phyloP scores from a whole-genome alignment of 2,888 invertebrate species.

The Barypeithes pellucidus region DNA sequence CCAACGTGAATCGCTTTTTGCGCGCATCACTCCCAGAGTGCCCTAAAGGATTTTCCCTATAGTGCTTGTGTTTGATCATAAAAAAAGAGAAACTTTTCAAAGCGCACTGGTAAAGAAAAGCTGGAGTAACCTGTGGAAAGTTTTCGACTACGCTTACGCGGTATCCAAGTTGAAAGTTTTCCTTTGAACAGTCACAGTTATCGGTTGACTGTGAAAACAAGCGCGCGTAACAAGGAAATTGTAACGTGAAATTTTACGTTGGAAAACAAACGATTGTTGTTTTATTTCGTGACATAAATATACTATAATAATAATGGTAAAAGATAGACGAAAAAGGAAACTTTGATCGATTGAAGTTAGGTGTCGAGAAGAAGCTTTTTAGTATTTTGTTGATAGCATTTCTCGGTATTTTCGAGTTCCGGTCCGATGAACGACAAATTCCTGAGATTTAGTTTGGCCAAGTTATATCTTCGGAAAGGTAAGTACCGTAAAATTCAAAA shows the following conservation, averaged over 20 bases:
- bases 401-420: neutral
- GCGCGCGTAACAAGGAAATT: slow-evolving; percentile 12
- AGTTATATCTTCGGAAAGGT: neutral
- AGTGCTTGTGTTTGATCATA: no score
- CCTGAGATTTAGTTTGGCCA: neutral
- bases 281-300: slow-evolving; percentile 12
- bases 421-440: neutral
- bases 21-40: no score
- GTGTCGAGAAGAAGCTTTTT: neutral
- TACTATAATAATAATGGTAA: no score
- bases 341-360: neutral
- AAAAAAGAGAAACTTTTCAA: slow-evolving; percentile 21
- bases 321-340: no score
- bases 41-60: no score
- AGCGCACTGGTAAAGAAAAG: slow-evolving; percentile 31
- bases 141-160: slow-evolving; percentile 34
- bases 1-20: no score
- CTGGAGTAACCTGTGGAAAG: slow-evolving; percentile 46
- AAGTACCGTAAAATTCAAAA: slow-evolving; percentile 6
- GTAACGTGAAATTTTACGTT: neutral
- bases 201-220: slow-evolving; percentile 26
- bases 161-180: slow-evolving; percentile 38
- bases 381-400: neutral
- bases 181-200: slow-evolving; percentile 40
- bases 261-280: slow-evolving; percentile 10